These are phyloP conservation scores for Echiichthys vipera DNA, from an alignment of 2,797 vertebrate species.

Conservation along the genomic window DNA sequence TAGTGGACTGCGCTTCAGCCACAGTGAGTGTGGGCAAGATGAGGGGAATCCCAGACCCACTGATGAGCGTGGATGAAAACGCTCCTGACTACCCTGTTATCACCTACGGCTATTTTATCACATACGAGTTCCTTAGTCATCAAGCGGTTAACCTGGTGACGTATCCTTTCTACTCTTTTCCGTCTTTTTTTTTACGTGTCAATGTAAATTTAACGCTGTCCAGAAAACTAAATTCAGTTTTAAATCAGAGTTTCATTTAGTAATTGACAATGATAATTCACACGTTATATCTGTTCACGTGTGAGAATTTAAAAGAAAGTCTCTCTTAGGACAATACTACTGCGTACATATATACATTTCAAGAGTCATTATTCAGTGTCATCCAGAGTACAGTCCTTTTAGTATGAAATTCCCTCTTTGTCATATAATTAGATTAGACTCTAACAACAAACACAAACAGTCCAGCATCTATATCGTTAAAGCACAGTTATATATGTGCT, in stretches of 20 bases:
- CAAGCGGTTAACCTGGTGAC: slow-evolving; percentile 39
- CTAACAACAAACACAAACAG: not conserved
- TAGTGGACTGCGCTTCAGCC: slow-evolving; percentile 64
- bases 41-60: slow-evolving; percentile 81
- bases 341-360: not conserved
- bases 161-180: not conserved
- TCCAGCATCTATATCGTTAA: not conserved
- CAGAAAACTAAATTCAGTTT: not conserved
- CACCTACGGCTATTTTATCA: slow-evolving; percentile 84
- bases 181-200: not conserved
- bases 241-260: not conserved
- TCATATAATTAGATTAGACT: not conserved
- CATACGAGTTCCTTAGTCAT: slow-evolving; percentile 81
- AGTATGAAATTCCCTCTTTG: not conserved
- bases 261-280: not conserved
- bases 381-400: not conserved
- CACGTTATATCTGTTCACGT: not conserved
- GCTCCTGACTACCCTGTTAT: slow-evolving; percentile 71
- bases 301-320: not conserved
- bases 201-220: not conserved
- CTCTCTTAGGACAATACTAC: not conserved
- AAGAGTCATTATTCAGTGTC: not conserved
- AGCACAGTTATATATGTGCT: not conserved
- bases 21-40: slow-evolving; percentile 83
- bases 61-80: slow-evolving; percentile 49